Percentiles rank a stretch among this genome's conserved stretches.
Evolutionary conservation across 2,888 invertebrate genomes (phyloP).

Genomic region (Aporophyla nigra): DNA sequence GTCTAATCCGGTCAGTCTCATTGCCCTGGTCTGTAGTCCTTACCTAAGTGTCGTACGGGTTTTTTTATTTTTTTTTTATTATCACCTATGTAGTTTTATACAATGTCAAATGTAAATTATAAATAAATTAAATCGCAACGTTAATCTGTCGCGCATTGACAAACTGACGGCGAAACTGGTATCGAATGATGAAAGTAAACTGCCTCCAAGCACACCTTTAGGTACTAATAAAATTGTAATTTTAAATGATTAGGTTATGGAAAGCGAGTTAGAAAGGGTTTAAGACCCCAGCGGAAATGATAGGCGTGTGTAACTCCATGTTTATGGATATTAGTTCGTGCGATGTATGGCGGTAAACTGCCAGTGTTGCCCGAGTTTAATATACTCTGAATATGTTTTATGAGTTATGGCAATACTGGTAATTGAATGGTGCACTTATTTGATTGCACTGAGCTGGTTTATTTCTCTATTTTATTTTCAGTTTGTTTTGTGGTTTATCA

Average conservation of each 20-base stretch:
- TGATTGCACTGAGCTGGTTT: conserved; percentile 31
- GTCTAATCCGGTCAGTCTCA: too few species aligned
- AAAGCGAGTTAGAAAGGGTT: conserved; percentile 51
- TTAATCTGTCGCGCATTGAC: conserved; percentile 12
- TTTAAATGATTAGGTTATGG: conserved; percentile 42
- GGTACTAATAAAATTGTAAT: conserved; percentile 42
- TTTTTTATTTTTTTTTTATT: too few species aligned
- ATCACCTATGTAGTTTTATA: too few species aligned
- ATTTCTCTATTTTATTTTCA: background rate
- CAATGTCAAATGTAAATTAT: too few species aligned
- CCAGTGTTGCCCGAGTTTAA: conserved; percentile 42
- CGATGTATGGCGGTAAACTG: conserved; percentile 39
- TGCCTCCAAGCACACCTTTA: background rate
- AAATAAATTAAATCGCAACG: background rate
- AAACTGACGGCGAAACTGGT: conserved; percentile 1
- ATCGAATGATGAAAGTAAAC: conserved; percentile 26
- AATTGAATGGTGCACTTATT: conserved; percentile 46
- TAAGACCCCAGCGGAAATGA: conserved; percentile 46
- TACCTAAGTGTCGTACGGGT: too few species aligned
- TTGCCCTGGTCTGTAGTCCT: too few species aligned
- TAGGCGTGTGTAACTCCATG: conserved; percentile 39
- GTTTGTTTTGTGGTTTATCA: background rate
- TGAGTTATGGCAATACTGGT: conserved; percentile 30
- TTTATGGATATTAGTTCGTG: conserved; percentile 53
- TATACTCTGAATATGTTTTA: conserved; percentile 41